Evolutionary conservation across 1,140 invertebrate genomes (phyloP).

Genomic region (Stratiolaelaps scimitus): DNA sequence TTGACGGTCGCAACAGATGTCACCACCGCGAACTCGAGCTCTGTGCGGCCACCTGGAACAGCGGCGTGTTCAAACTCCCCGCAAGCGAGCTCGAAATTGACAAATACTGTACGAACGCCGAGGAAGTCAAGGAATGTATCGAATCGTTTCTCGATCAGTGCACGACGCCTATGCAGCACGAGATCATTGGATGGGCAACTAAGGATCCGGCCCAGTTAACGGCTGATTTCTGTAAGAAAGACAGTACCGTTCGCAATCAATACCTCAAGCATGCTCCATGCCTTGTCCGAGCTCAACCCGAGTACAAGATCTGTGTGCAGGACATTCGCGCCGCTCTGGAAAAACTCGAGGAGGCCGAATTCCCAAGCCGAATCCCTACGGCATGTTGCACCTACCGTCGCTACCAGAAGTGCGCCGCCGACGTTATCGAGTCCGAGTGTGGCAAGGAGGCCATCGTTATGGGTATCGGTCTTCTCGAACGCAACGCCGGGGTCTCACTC

Average conservation of each 20-base stretch:
- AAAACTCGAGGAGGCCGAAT: constrained; percentile 5
- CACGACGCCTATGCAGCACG: background rate
- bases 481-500: background rate
- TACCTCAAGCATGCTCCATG: constrained; percentile 34
- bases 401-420: constrained; percentile 30
- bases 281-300: background rate
- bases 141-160: constrained; percentile 36
- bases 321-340: background rate
- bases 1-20: no score
- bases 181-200: constrained; percentile 34
- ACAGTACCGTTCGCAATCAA: background rate
- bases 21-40: no score
- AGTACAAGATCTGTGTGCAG: background rate
- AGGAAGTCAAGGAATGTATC: constrained; percentile 33
- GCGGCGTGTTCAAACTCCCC: background rate
- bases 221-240: constrained; percentile 34
- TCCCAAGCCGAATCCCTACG: constrained; percentile 1
- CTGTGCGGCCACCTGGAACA: constrained; percentile 31
- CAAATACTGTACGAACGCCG: constrained; percentile 36
- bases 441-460: constrained; percentile 2
- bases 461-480: background rate
- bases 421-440: constrained; percentile 7
- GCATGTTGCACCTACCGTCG: constrained; percentile 31
- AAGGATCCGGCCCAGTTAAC: constrained; percentile 35
- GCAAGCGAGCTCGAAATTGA: constrained; percentile 34